Evolutionary conservation across 92 coral and sea anemone genomes (phyloP).

Genomic region (Umimayanthus chanpuru): DNA sequence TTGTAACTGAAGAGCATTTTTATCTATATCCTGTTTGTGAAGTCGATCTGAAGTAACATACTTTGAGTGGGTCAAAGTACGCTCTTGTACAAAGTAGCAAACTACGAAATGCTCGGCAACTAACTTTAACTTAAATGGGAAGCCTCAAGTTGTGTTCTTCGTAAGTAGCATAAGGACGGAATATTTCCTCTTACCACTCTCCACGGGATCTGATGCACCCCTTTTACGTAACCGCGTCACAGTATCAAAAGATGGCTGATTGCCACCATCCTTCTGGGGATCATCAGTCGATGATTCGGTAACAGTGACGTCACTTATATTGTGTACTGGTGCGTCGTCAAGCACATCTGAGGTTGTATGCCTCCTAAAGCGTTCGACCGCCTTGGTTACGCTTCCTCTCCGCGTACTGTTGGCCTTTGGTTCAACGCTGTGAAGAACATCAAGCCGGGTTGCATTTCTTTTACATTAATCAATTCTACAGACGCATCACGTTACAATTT

Average conservation of each 20-base stretch:
- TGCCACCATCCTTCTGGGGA: not conserved
- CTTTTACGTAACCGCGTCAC: not conserved
- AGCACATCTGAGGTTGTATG: conserved; percentile 28
- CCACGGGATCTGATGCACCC: conserved; percentile 2
- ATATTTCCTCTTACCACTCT: not conserved
- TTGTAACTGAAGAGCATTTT: not conserved
- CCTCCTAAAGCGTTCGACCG: conserved; percentile 34
- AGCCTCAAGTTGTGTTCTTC: not conserved
- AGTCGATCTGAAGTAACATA: no score
- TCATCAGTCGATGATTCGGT: conserved; percentile 29
- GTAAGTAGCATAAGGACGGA: not conserved
- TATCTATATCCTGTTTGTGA: no score
- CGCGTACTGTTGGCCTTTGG: conserved; percentile 28
- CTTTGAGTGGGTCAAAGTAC: not conserved
- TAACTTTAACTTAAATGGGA: not conserved
- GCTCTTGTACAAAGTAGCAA: not conserved
- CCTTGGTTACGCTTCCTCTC: conserved; percentile 26
- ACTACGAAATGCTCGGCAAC: no score
- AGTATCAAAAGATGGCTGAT: not conserved
- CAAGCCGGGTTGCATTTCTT: no score
- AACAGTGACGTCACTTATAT: conserved; percentile 7
- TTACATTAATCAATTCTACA: not conserved
- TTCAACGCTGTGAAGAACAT: conserved; percentile 25
- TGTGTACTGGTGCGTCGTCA: not conserved
- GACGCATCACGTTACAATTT: not conserved